phyloP scores from a whole-genome alignment of 1,140 invertebrate genomes.

The fruit fly (Drosophila melanogaster) region Release_6_plus_ISO1_MT NT_033777.3:10274001-10274500 shows the following conservation, averaged over 20 bases:
- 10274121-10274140: not conserved
- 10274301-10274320: slow-evolving; percentile 11
- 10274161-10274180: not conserved
- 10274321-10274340: slow-evolving; percentile 64
- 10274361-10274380: not conserved
- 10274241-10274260: slow-evolving; percentile 17
- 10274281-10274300: slow-evolving; percentile 46
- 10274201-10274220: slow-evolving; percentile 16
- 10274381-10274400: slow-evolving; percentile 64
- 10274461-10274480: slow-evolving; percentile 54
- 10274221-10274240: slow-evolving; percentile 28
- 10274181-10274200: slow-evolving; percentile 13
- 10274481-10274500: slow-evolving; percentile 76
- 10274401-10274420: slow-evolving; percentile 73
- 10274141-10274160: slow-evolving; percentile 22
- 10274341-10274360: slow-evolving; percentile 12
- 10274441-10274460: slow-evolving; percentile 11
- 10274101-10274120: not conserved
- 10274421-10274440: slow-evolving; percentile 49
- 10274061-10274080: slow-evolving; percentile 51
- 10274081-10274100: slow-evolving; percentile 33
- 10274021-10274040: slow-evolving; percentile 22
- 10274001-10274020: slow-evolving; percentile 23
- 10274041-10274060: slow-evolving; percentile 3
- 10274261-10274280: slow-evolving; percentile 36